Evolutionary conservation across 2,113 vertebrate species (phyloP).

Genomic region (Origma solitaria): DNA sequence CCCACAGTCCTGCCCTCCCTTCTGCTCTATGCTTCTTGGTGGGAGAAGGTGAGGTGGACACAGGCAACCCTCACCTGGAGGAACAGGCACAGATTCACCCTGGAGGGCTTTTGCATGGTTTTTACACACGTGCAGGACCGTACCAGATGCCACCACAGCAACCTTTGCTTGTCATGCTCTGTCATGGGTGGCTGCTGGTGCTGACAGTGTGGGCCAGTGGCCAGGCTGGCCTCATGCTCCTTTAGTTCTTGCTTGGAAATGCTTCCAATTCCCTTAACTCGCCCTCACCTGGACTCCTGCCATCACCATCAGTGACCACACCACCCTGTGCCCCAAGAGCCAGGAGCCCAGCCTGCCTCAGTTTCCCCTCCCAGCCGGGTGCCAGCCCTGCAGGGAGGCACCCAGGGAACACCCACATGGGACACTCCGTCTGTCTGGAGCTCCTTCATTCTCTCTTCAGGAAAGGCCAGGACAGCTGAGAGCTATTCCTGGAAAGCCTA

Average conservation of each 20-base stretch:
- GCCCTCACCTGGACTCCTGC: background rate
- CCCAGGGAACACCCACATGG: background rate
- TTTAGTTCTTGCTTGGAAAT: background rate
- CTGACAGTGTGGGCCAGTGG: background rate
- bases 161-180: rapidly evolving
- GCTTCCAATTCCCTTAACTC: background rate
- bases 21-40: background rate
- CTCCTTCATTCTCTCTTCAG: background rate
- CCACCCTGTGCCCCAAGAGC: rapidly evolving
- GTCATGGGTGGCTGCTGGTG: rapidly evolving
- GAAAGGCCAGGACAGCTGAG: background rate
- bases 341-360: background rate
- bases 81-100: rapidly evolving
- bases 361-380: rapidly evolving
- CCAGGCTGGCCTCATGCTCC: rapidly evolving
- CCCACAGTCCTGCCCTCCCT: background rate
- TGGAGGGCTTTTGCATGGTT: rapidly evolving
- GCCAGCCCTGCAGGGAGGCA: background rate
- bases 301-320: background rate
- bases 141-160: rapidly evolving
- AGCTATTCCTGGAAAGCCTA: conserved; percentile 38
- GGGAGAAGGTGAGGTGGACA: background rate
- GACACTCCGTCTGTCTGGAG: rapidly evolving
- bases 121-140: background rate
- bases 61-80: background rate